Base-by-base conservation (phyloP, 2,888 invertebrate species). In the Crioceris asparagi region DNA sequence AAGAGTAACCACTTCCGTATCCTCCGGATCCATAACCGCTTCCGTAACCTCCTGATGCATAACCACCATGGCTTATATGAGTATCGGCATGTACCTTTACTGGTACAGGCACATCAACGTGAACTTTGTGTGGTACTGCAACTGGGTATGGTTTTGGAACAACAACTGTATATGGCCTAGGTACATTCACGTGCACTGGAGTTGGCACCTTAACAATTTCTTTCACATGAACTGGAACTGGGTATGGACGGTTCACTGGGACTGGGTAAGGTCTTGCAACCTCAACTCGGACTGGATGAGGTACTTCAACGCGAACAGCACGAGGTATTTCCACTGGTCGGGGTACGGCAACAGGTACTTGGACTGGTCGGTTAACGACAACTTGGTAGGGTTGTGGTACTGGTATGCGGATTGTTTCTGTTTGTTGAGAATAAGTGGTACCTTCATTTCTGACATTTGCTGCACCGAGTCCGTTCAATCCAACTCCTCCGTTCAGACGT, bases 81-180 rank as follows among this genome's bases (percentile, higher is more conserved):
- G 43, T 36, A 29, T 51, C 38, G 16, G 49, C 47, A 21, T 52
- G 50, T 7, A 50, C 43, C 15, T 43, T 44, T 4, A 59, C 53
- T n/a, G 57, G 55, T 35, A 57, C 56, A 11, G 57, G 53, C 12
- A 60, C 51, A 17, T 49, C 49, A n/a, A 57, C 54, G 16, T 46
- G 47, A n/a, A 58, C 51, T 40, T 49, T 53, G 3, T 51, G 47
- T 11, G 57, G 56, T 29, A 59, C 54, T 11, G 49, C 40, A 15
- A 59, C 57, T 27, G 59, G 58, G 36, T 55, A 50, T 12, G 59
- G 59, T 27, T 51, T 55, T 14, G 54, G 48, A n/a, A 57, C 45
- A 3, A 53, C 44, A 3, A 59, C 59, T 23, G 58, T 57, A 40
- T 59, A 52, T 15, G 59, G 60, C 38, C 51, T 55, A 4, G 58